Base-by-base conservation (phyloP, 2,888 invertebrate genomes). In the Drosophila setosimentum region DNA sequence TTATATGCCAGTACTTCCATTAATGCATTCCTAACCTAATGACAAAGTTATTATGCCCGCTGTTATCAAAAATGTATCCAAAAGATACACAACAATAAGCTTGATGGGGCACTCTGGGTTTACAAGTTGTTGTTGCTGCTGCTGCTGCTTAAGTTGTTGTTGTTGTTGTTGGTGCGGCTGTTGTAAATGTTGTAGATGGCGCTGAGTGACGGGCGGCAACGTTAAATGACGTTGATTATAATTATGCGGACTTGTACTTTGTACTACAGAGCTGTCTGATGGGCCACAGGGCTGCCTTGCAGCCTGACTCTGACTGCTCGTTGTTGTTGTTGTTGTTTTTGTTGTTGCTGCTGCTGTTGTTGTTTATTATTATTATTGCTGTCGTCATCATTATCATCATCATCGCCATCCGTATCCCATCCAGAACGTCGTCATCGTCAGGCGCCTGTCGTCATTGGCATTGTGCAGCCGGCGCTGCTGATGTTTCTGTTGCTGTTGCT, bases 191-290 rank as follows among this genome's bases (percentile, higher is more conserved):
- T 76, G 74, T 62, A 73, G 65, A 84, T 84, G 67, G 65, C 70
- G 71, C 70, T 81, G 90, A 88, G 88, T 90, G 90, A 90, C 86
- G 89, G 87, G 86, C 87, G 77, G 89, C 79, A 83, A 88, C 87
- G 81, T 88, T 87, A 91, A 89, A 88, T 89, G 88, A 89, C 91
- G 86, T 90, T 91, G 90, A 89, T 89, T 89, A 91, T 89, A 89
- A 89, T 89, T 91, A 91, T 91, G 91, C 89, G 90, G 90, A 88
- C 89, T 86, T 90, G 89, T 90, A 87, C 87, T 88, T 86, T 90
- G 87, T 84, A 73, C 81, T 72, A 70, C 78, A 67, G 68, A 73
- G 75, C 69, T 69, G 80, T 74, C 76, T 64, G 82, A 68, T 68
- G 69, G 88, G 86, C 76, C 69, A 67, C 59, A 65, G 84, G 80